Evolutionary conservation across 2,888 invertebrate genomes (phyloP), one percentile per base, ranked within the genome.

Genomic region (Aleiodes alternator): DNA sequence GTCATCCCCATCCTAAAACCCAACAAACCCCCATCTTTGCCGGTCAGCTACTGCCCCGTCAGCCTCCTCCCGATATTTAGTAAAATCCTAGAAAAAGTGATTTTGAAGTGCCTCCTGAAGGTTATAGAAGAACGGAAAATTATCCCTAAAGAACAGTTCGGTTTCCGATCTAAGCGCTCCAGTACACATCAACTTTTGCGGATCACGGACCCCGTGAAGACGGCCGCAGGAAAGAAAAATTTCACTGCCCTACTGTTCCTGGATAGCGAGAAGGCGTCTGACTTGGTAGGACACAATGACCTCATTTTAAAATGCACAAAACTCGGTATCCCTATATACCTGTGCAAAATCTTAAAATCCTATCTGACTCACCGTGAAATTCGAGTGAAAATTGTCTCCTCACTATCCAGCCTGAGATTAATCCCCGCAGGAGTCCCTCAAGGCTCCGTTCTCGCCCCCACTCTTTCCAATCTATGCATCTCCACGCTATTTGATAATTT

Each of bases 41-140:
- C 77, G 1, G 48, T 34, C 11, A 77, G 59, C 64, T 77, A 72
- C 34, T 56, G 72, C 11, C 77, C 77, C 0, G 72, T 77, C 7
- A 53, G 75, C 0, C 69, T 77, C 0, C 61, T 64, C 1, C 69
- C 72, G n/a, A 77, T 69, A 29, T 14, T 75, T n/a, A 48, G 75
- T 5, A 77, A 77, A 59, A 16, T 75, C 2, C 14, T 64, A 3
- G 72, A 77, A 29, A 77, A 77, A 69, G 7, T 56, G 0, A 6
- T 56, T 3, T 29, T 56, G 29, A 7, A 16, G 23, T 7, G 29
- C 56, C 56, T 9, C 56, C 11, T 56, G 0, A 23, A 7, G 56
- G 29, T 23, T 1, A 9, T 6, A 4, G n/a, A 7, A n/a, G 3
- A 50, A 11, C 1, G 1, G 9, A n/a, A 50, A 4, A 6, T 50